These are phyloP conservation scores for Pantala flavescens DNA, from an alignment of 1,140 invertebrate species.

Conservation along the genomic window DNA sequence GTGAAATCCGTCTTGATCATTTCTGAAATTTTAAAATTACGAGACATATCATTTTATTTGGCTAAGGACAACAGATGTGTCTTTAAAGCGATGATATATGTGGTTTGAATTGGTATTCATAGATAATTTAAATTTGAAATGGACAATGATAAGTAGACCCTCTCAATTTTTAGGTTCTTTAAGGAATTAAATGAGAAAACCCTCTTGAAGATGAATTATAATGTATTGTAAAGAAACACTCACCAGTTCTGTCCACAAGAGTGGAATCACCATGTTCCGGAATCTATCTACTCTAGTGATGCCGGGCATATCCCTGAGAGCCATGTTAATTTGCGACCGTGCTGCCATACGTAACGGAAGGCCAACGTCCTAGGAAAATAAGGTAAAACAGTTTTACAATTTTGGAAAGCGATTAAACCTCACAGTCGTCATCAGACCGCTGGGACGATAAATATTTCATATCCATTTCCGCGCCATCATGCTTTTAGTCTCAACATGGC, in stretches of 20 bases:
- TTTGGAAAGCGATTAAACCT: no score
- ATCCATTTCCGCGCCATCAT: no score
- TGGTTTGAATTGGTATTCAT: constrained; percentile 14
- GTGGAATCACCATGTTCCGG: constrained; percentile 53
- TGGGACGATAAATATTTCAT: no score
- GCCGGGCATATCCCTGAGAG: constrained; percentile 48
- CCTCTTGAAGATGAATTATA: no score
- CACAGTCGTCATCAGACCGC: no score
- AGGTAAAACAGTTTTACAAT: background rate
- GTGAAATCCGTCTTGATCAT: no score
- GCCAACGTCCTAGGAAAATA: constrained; percentile 48
- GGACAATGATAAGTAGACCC: background rate
- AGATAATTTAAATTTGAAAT: background rate
- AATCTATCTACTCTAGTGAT: constrained; percentile 52
- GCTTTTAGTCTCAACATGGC: no score
- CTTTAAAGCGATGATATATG: no score
- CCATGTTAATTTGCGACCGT: constrained; percentile 77
- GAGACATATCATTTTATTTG: no score
- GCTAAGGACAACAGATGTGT: no score
- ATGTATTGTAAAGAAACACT: constrained; percentile 33
- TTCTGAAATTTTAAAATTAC: no score
- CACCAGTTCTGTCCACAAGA: constrained; percentile 78
- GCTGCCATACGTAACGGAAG: constrained; percentile 59
- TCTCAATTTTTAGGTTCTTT: background rate
- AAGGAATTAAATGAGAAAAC: background rate